A percentile compares a stretch with the other conserved stretches of the same genome.
Evolutionary conservation across 1,140 invertebrate species (phyloP).

Genomic region (Papilio polyxenes): DNA sequence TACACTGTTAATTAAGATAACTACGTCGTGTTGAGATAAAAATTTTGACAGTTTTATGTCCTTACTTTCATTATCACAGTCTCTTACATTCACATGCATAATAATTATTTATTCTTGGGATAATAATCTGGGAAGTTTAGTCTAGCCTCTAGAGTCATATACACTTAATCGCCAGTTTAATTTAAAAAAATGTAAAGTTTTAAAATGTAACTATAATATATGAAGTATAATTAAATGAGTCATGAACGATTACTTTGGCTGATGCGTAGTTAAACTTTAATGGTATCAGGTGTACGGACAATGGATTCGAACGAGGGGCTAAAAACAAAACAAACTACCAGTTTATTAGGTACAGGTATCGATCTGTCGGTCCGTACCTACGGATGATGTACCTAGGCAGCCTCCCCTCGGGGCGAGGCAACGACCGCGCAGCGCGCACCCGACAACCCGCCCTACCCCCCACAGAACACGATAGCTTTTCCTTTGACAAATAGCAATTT

Average conservation of each 20-base stretch:
- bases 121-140: background rate
- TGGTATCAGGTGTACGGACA: conserved; percentile 22
- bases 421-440: conserved; percentile 53
- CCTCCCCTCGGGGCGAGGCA: conserved; percentile 61
- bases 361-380: conserved; percentile 70
- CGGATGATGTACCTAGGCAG: conserved; percentile 72
- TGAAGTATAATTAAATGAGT: background rate
- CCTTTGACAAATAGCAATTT: conserved; percentile 50
- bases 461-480: conserved; percentile 54
- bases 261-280: background rate
- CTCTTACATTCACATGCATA: background rate
- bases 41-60: conserved; percentile 29
- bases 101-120: background rate
- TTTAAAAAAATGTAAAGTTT: background rate
- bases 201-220: background rate
- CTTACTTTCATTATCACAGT: conserved; percentile 11
- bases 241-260: background rate
- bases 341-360: conserved; percentile 65
- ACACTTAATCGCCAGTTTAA: too few relatives aligned
- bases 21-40: background rate
- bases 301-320: conserved; percentile 42
- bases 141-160: background rate
- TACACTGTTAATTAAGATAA: conserved; percentile 36
- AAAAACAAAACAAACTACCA: conserved; percentile 63
- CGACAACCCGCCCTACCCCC: conserved; percentile 50